Conservation (phyloP, 2,888 invertebrate genomes). For the Oligia strigilis region DNA sequence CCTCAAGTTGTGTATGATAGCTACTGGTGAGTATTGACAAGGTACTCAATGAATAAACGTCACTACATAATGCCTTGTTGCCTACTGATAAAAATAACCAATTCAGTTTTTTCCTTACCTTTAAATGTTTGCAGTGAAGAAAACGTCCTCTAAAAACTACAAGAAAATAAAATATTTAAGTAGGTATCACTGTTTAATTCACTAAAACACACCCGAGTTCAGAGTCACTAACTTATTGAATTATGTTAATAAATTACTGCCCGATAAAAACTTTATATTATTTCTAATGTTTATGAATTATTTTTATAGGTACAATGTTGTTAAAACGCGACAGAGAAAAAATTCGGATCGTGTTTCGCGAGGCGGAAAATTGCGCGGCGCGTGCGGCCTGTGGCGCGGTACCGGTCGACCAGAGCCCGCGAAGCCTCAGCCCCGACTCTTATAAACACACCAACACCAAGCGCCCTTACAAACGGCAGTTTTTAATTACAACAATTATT, state of each 20-base stretch:
- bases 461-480: slow-evolving; percentile 80
- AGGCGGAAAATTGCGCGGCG: slow-evolving; percentile 58
- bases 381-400: slow-evolving; percentile 74
- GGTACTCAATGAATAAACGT: slow-evolving; percentile 30
- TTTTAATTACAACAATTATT: slow-evolving; percentile 85
- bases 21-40: neutral
- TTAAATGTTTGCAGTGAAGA: slow-evolving; percentile 58
- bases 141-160: slow-evolving; percentile 60
- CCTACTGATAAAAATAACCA: slow-evolving; percentile 43
- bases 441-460: slow-evolving; percentile 77
- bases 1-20: slow-evolving; percentile 1
- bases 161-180: slow-evolving; percentile 54
- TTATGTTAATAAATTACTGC: slow-evolving; percentile 21
- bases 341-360: slow-evolving; percentile 36
- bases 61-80: neutral
- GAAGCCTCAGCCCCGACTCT: slow-evolving; percentile 78
- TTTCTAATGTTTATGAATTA: slow-evolving; percentile 9
- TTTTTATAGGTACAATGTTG: slow-evolving; percentile 10
- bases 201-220: slow-evolving; percentile 50
- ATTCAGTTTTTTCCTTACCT: slow-evolving; percentile 66
- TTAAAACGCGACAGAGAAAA: neutral
- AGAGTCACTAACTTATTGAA: slow-evolving; percentile 36
- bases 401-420: slow-evolving; percentile 71
- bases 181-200: slow-evolving; percentile 56
- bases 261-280: neutral